A percentile compares a stretch with the other conserved stretches of the same genome.
Evolutionary conservation across 2,888 invertebrate species (phyloP).

Genomic region (Strigamia crassipes): DNA sequence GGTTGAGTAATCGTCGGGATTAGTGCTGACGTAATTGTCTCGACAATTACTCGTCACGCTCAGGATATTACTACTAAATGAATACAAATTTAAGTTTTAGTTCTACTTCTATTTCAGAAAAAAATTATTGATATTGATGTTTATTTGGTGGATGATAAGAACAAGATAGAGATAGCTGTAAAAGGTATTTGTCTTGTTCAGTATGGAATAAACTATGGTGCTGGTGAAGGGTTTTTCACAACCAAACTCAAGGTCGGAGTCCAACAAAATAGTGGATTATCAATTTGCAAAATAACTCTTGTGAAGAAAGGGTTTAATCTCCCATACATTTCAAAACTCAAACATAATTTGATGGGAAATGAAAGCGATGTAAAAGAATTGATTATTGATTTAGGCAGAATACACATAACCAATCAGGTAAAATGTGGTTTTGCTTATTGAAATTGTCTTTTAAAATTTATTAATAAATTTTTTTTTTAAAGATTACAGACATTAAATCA

Average conservation of each 20-base stretch:
- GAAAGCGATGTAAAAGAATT: not conserved
- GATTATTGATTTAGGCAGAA: constrained; percentile 22
- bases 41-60: too few species aligned
- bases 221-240: not conserved
- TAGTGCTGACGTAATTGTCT: too few species aligned
- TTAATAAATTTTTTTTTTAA: not conserved
- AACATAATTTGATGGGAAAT: not conserved
- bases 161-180: not conserved
- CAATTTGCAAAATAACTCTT: not conserved
- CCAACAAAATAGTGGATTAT: not conserved
- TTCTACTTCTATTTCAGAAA: not conserved
- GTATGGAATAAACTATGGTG: not conserved
- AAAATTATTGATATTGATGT: not conserved
- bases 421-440: too few species aligned
- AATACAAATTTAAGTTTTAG: not conserved
- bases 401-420: constrained; percentile 21
- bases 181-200: not conserved
- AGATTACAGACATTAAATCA: not conserved
- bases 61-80: too few species aligned
- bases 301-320: constrained; percentile 4
- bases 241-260: not conserved
- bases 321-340: constrained; percentile 4
- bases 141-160: not conserved
- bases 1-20: too few species aligned
- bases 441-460: not conserved